These are phyloP conservation scores for Epicampocera succincta DNA, from an alignment of 2,888 invertebrate genomes.

Conservation along the genomic window DNA sequence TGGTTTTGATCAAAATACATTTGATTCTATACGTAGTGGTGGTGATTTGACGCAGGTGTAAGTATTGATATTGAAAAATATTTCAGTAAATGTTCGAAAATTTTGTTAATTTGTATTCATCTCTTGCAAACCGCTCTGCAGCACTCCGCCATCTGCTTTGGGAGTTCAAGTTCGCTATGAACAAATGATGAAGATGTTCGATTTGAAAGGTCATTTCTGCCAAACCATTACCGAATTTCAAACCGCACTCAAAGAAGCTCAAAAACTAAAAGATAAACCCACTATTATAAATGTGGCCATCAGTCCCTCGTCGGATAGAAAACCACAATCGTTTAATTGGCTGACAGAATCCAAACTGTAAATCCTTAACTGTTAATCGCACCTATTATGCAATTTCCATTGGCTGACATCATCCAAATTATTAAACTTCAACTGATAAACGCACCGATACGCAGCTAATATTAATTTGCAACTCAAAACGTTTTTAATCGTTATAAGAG, in stretches of 20 bases:
- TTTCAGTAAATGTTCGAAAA: no score
- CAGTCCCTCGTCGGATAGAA: slow-evolving; percentile 92
- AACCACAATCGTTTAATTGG: slow-evolving; percentile 95
- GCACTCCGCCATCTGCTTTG: slow-evolving; percentile 92
- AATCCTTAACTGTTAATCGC: slow-evolving; percentile 74
- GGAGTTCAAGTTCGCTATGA: slow-evolving; percentile 92
- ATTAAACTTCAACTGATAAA: slow-evolving; percentile 81
- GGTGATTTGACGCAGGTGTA: slow-evolving; percentile 90
- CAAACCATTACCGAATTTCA: slow-evolving; percentile 89
- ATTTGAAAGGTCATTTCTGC: slow-evolving; percentile 90
- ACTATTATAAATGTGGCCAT: slow-evolving; percentile 96
- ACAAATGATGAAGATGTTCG: slow-evolving; percentile 93
- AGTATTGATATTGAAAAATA: slow-evolving; percentile 73
- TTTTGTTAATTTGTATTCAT: not conserved
- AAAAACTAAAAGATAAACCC: slow-evolving; percentile 88
- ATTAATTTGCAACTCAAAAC: slow-evolving; percentile 2
- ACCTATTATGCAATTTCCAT: slow-evolving; percentile 71
- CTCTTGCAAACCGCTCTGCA: slow-evolving; percentile 79
- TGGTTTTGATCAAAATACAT: slow-evolving; percentile 90
- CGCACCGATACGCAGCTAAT: not conserved
- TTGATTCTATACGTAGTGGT: slow-evolving; percentile 86
- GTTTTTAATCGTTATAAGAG: slow-evolving; percentile 28
- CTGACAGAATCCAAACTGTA: slow-evolving; percentile 95
- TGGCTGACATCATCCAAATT: slow-evolving; percentile 97
- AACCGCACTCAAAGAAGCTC: slow-evolving; percentile 86